These are phyloP conservation scores for Hassar affinis DNA, from an alignment of 2,113 vertebrate genomes.

Conservation along the genomic window DNA sequence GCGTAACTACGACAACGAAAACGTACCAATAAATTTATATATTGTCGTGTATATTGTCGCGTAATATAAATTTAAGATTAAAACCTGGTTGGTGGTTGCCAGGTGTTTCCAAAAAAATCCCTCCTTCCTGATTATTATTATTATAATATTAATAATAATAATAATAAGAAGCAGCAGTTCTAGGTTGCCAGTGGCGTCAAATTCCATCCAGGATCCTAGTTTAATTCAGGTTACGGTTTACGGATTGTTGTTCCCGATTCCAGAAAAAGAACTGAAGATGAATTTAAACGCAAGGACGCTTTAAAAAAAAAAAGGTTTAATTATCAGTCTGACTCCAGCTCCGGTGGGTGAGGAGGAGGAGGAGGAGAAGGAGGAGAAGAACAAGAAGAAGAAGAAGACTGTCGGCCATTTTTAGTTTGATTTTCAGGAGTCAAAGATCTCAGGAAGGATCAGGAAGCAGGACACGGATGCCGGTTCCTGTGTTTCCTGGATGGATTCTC, in stretches of 20 bases:
- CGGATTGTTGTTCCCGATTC: too few species aligned
- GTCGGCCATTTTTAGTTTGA: background rate
- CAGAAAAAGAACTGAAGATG: background rate
- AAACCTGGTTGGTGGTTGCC: too few species aligned
- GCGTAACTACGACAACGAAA: too few species aligned
- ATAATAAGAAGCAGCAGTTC: background rate
- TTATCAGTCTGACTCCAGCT: background rate
- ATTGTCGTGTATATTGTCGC: too few species aligned
- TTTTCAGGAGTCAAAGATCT: background rate
- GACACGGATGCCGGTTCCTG: background rate
- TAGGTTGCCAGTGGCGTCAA: background rate
- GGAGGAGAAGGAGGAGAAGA: too few species aligned
- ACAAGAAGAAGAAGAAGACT: background rate
- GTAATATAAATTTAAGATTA: too few species aligned
- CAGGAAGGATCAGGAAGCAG: background rate
- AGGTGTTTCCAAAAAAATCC: background rate
- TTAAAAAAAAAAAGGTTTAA: background rate
- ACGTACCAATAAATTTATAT: too few species aligned
- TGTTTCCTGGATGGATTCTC: conserved; percentile 6
- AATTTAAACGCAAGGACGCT: background rate
- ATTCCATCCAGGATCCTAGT: background rate
- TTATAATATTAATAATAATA: too few species aligned
- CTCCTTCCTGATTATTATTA: background rate
- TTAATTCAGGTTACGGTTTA: background rate
- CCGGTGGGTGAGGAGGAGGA: background rate